Conservation (phyloP, 2,797 vertebrate genomes). For the Protosalanx chinensis region DNA sequence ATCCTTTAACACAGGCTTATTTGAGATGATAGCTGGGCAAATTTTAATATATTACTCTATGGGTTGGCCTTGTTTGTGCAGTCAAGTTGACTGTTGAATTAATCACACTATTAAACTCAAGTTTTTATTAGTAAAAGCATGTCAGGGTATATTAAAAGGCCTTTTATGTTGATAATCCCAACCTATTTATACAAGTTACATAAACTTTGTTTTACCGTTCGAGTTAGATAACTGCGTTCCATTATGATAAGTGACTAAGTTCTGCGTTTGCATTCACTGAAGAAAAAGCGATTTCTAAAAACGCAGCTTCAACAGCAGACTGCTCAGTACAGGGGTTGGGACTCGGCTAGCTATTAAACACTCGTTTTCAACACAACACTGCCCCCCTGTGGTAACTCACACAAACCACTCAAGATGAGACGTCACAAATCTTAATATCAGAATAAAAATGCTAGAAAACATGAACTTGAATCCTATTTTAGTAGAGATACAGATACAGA, state of each 20-base stretch:
- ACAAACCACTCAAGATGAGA: background rate
- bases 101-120: too few relatives aligned
- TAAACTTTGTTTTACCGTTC: too few relatives aligned
- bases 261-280: too few relatives aligned
- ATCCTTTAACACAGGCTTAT: slow-evolving; percentile 26
- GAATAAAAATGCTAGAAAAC: background rate
- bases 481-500: background rate
- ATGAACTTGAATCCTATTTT: background rate
- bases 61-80: background rate
- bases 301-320: too few relatives aligned
- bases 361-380: slow-evolving; percentile 45
- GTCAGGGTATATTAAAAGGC: too few relatives aligned
- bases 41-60: slow-evolving; percentile 1
- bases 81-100: too few relatives aligned
- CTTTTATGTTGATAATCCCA: too few relatives aligned
- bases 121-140: too few relatives aligned
- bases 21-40: slow-evolving; percentile 14
- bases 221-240: too few relatives aligned
- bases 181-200: too few relatives aligned
- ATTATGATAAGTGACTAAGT: background rate
- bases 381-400: slow-evolving; percentile 50
- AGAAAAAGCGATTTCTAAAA: too few relatives aligned
- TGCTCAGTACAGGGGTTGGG: background rate
- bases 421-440: background rate
- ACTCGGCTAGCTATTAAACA: background rate